A percentile compares a stretch with the other conserved stretches of the same genome.
Evolutionary conservation across 2,888 invertebrate genomes (phyloP).

Genomic region (Pomacea canaliculata): DNA sequence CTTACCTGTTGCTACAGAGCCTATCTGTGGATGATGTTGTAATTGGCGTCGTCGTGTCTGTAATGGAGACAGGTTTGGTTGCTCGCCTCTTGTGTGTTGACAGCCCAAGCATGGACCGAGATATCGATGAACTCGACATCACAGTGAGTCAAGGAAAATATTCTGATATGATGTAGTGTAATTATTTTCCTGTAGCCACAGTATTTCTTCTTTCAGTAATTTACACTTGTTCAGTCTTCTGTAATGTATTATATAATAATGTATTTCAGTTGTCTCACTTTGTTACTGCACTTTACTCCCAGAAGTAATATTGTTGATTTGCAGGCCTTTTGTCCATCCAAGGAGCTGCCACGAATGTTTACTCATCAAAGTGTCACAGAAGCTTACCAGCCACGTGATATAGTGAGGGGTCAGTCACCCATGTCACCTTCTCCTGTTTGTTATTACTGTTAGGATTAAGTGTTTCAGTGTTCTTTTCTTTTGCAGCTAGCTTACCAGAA

Average conservation of each 20-base stretch:
- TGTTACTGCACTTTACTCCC: too few relatives aligned
- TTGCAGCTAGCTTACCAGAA: too few relatives aligned
- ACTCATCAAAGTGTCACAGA: slow-evolving; percentile 63
- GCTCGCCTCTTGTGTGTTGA: slow-evolving; percentile 87
- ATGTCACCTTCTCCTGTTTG: not conserved
- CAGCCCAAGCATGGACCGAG: slow-evolving; percentile 79
- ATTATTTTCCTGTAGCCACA: too few relatives aligned
- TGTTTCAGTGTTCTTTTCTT: too few relatives aligned
- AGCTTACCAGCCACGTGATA: slow-evolving; percentile 64
- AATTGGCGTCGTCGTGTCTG: slow-evolving; percentile 66
- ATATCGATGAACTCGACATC: slow-evolving; percentile 87
- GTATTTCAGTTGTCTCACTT: too few relatives aligned
- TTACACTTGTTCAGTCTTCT: too few relatives aligned
- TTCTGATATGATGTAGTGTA: not conserved
- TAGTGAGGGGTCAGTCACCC: slow-evolving; percentile 58
- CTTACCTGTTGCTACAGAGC: slow-evolving; percentile 59
- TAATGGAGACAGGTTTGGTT: slow-evolving; percentile 68
- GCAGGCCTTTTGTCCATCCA: slow-evolving; percentile 64
- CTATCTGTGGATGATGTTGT: slow-evolving; percentile 68
- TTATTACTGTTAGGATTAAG: too few relatives aligned
- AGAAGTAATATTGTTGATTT: slow-evolving; percentile 4
- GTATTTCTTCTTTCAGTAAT: too few relatives aligned
- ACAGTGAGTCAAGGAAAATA: slow-evolving; percentile 75
- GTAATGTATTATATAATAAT: too few relatives aligned
- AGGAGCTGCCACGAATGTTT: slow-evolving; percentile 61